Conservation (phyloP, 2,888 invertebrate species). For the Caenorhabditis sp. region DNA sequence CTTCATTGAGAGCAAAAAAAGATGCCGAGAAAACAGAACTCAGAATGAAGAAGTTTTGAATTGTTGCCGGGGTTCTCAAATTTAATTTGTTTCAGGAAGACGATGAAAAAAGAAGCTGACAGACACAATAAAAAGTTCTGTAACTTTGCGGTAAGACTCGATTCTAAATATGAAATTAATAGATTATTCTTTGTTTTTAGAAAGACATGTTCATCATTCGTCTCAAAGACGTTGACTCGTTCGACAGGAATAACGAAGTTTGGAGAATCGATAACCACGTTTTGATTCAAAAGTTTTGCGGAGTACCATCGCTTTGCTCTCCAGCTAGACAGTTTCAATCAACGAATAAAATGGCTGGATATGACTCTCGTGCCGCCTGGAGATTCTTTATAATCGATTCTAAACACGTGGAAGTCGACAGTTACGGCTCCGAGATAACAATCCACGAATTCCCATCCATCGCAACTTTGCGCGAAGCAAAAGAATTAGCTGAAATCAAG, state of each 20-base stretch:
- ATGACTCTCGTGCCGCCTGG: conserved; percentile 58
- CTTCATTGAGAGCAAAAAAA: conserved; percentile 14
- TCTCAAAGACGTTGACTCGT: conserved; percentile 57
- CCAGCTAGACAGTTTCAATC: conserved; percentile 61
- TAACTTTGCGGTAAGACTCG: conserved; percentile 31
- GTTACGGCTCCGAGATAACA: conserved; percentile 43
- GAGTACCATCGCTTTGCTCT: conserved; percentile 49
- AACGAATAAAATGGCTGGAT: conserved; percentile 55
- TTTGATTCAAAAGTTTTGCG: conserved; percentile 62
- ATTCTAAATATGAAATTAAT: background rate
- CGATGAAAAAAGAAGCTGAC: background rate
- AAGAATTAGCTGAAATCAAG: conserved; percentile 41
- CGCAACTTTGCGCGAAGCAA: conserved; percentile 24
- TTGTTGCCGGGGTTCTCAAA: background rate
- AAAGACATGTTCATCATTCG: conserved; percentile 63
- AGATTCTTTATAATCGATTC: conserved; percentile 53
- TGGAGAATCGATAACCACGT: conserved; percentile 66
- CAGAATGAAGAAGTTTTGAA: conserved; percentile 3
- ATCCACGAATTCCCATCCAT: conserved; percentile 45
- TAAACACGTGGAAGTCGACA: conserved; percentile 41
- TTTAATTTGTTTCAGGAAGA: conserved; percentile 3
- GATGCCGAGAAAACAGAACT: background rate
- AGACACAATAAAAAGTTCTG: conserved; percentile 12
- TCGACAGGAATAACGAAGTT: conserved; percentile 57
- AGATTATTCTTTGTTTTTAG: conserved; percentile 28